phyloP scores from a whole-genome alignment of 1,140 invertebrate species.

The Brachionus manjavacas region DNA sequence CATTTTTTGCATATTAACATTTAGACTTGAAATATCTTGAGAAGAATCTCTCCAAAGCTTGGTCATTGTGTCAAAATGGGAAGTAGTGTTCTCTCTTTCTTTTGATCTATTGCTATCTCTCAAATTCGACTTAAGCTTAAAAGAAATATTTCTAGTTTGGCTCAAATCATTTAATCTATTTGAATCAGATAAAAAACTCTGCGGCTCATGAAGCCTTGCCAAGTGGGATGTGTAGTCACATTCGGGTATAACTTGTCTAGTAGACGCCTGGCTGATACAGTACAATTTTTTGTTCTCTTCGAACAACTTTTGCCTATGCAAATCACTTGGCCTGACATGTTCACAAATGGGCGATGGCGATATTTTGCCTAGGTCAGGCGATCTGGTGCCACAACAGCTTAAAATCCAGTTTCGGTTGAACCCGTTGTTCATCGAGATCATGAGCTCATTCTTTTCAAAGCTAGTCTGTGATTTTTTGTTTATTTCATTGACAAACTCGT shows the following conservation, averaged over 20 bases:
- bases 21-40: not conserved
- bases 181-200: not conserved
- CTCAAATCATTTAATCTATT: constrained; percentile 1
- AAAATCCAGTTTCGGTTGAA: constrained; percentile 29
- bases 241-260: constrained; percentile 11
- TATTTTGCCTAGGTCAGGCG: constrained; percentile 4
- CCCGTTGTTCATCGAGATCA: constrained; percentile 17
- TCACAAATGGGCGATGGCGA: constrained; percentile 34
- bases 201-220: not conserved
- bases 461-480: not conserved
- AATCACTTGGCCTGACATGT: constrained; percentile 12
- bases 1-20: constrained; percentile 33
- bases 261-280: constrained; percentile 18
- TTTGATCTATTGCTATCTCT: not conserved
- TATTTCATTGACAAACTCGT: constrained; percentile 11
- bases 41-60: not conserved
- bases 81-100: not conserved
- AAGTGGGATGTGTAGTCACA: constrained; percentile 29
- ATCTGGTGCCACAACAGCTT: not conserved
- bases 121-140: not conserved
- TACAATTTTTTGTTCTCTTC: not conserved
- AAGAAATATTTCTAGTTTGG: not conserved
- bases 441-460: constrained; percentile 17
- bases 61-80: not conserved
- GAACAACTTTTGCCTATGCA: not conserved